These are phyloP conservation scores for Hemiprocne comata DNA, from an alignment of 2,113 vertebrate genomes.

Conservation along the genomic window DNA sequence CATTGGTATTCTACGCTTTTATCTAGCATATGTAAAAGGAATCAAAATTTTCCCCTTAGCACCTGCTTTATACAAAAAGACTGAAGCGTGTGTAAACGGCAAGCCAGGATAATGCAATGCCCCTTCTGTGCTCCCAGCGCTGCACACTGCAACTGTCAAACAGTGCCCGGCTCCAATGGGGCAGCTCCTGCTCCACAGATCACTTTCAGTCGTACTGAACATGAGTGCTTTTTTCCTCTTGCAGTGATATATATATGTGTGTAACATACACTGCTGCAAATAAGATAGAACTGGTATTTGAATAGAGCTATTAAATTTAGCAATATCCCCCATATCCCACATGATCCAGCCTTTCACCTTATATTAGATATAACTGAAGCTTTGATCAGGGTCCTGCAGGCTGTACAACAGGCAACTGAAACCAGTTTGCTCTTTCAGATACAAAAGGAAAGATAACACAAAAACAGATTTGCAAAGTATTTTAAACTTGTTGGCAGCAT, in stretches of 20 bases:
- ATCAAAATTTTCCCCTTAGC: not conserved
- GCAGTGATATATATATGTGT: rapidly evolving
- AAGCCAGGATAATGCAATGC: not conserved
- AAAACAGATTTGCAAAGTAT: not conserved
- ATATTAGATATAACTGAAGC: not conserved
- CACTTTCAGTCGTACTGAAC: not conserved
- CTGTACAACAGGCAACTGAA: rapidly evolving
- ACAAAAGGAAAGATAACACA: not conserved
- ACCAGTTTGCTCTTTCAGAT: not conserved
- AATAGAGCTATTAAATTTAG: not conserved
- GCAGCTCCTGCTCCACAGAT: too few relatives aligned
- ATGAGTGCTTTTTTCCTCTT: rapidly evolving
- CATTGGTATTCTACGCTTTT: not conserved
- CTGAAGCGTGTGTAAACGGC: rapidly evolving
- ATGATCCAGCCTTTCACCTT: not conserved
- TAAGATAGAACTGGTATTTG: not conserved
- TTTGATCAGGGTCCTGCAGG: rapidly evolving
- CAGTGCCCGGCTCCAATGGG: too few relatives aligned
- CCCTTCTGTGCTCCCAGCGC: not conserved
- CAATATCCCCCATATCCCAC: rapidly evolving
- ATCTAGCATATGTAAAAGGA: not conserved
- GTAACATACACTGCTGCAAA: rapidly evolving
- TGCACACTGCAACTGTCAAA: not conserved
- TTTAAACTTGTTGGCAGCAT: not conserved
- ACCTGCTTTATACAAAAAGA: rapidly evolving